Base-by-base conservation (phyloP, 2,797 vertebrate genomes). In the Picus viridis region DNA sequence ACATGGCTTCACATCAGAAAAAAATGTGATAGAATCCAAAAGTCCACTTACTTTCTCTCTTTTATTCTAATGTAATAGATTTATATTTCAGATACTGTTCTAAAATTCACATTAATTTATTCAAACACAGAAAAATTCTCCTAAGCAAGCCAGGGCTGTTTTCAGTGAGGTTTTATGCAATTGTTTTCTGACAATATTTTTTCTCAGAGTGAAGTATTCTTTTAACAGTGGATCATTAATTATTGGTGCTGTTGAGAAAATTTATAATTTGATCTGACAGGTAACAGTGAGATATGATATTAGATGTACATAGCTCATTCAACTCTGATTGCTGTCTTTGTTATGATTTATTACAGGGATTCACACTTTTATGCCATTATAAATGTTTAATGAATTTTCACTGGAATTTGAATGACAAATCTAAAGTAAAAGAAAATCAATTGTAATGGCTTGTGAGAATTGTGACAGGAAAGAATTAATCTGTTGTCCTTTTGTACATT, bases 341-440 rank as follows among this genome's bases (percentile, higher is more conserved):
- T 57, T 77, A 65, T 83, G 83, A 88, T 86, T 94, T 96, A 87
- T 96, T 94, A 80, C 20, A 64, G 64, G 94, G 72, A 95, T 80
- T 96, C 65, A 78, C 81, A 78, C 43, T 89, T 96, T 96, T 93
- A 83, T 92, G 91, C 90, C 15, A 4, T 86, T 95, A 72, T 62
- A 79, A 93, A 92, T 10, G 8, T 92, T 95, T 86, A 89, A 51
- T 47, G 63, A 62, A 39, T 71, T 91, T 94, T 86, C 23, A 65
- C 16, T 94, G 72, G 91, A 95, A 97, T 96, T 95, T 94, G 88
- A 96, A 96, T 97, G 96, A 96, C 91, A 96, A 93, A 95, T 95
- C 64, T 34, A 83, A 92, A 82, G 32, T 85, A 89, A 90, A 93
- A 96, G 92, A 16, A 47, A 47, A 47, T 47, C 3, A 96, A 94